These are phyloP conservation scores for Metopia argyrocephala DNA, from an alignment of 2,888 invertebrate species.

Conservation along the genomic window DNA sequence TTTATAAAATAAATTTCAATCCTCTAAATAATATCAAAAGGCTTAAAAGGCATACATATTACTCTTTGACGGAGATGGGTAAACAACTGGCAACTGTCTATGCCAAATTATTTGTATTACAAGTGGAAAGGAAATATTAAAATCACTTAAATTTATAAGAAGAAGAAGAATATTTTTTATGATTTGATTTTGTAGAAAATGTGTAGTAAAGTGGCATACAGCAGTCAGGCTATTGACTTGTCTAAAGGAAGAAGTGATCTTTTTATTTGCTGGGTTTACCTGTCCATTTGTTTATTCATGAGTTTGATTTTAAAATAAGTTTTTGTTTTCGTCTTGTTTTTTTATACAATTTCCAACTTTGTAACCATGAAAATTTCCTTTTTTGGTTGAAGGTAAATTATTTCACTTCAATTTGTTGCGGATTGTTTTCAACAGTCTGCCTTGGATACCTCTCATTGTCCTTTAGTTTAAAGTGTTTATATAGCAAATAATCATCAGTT, in stretches of 20 bases:
- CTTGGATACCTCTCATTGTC: conserved; percentile 11
- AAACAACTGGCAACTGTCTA: neutral
- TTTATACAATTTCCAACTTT: conserved; percentile 50
- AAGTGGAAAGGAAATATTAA: conserved; percentile 28
- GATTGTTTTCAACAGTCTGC: neutral
- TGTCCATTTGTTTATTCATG: conserved; percentile 73
- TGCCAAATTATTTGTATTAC: conserved; percentile 12
- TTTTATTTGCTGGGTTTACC: conserved; percentile 33
- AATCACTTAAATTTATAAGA: conserved; percentile 37
- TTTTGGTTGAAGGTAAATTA: conserved; percentile 26
- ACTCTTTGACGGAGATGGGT: no score
- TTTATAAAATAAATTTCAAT: conserved; percentile 30
- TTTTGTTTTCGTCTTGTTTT: no score
- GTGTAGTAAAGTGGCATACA: no score
- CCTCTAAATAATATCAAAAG: conserved; percentile 21
- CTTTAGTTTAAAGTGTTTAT: conserved; percentile 1
- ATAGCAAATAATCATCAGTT: conserved; percentile 29
- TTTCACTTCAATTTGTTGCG: conserved; percentile 21
- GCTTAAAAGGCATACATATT: neutral
- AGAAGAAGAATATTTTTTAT: conserved; percentile 59
- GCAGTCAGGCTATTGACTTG: no score
- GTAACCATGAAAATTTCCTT: conserved; percentile 39
- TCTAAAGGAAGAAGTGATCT: neutral
- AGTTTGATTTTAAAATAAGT: conserved; percentile 73
- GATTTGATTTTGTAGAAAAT: conserved; percentile 40